A percentile compares a stretch with the other conserved stretches of the same genome.
Evolutionary conservation across 1,140 invertebrate species (phyloP).

Genomic region (Drosophila tropicalis): DNA sequence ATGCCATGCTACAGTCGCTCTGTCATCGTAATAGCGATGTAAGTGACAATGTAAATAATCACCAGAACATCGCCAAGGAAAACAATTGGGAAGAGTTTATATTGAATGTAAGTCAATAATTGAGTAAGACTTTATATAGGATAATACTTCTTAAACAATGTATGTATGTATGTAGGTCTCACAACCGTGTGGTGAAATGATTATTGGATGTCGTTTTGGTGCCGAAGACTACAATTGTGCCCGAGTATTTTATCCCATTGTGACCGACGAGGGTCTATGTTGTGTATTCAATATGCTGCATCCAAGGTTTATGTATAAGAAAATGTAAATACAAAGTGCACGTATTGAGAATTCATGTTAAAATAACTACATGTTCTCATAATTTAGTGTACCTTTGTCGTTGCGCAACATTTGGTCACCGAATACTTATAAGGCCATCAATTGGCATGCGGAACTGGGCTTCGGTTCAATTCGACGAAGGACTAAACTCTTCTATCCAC

Average conservation of each 20-base stretch:
- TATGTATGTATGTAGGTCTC: too few species aligned
- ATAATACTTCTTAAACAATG: background rate
- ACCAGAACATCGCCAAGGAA: background rate
- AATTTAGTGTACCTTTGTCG: constrained; percentile 37
- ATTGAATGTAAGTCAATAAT: constrained; percentile 49
- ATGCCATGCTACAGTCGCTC: constrained; percentile 84
- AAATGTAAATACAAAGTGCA: constrained; percentile 41
- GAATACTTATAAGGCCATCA: constrained; percentile 81
- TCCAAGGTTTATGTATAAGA: constrained; percentile 86
- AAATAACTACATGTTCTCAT: background rate
- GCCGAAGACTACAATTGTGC: constrained; percentile 86
- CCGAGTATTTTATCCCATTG: constrained; percentile 88
- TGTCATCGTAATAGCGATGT: constrained; percentile 84
- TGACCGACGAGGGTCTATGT: constrained; percentile 92
- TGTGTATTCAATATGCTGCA: constrained; percentile 92
- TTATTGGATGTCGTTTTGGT: constrained; percentile 88
- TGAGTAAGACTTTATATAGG: too few species aligned
- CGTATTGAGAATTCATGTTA: background rate
- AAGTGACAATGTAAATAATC: background rate
- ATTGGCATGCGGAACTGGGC: constrained; percentile 90
- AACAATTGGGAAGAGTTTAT: constrained; percentile 72
- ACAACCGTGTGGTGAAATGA: constrained; percentile 88
- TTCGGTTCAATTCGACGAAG: constrained; percentile 84
- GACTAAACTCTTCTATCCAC: constrained; percentile 85
- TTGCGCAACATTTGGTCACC: constrained; percentile 45